Base-by-base conservation (phyloP, 2,113 vertebrate species). In the Seriola aureovittata region DNA sequence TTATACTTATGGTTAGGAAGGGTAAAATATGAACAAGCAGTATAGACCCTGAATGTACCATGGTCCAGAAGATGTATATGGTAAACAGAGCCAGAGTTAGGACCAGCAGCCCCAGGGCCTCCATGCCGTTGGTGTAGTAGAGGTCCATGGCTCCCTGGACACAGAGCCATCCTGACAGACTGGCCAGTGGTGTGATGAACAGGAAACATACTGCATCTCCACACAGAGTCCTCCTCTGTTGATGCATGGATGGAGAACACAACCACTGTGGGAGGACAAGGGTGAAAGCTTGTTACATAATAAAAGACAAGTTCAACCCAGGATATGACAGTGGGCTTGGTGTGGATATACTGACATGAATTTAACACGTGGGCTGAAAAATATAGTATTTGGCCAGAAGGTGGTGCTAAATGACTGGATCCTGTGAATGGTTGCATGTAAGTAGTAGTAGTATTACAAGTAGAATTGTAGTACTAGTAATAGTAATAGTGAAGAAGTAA, bases 11-110 rank as follows among this genome's bases (percentile, higher is more conserved):
- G 1, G 7, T 57, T 13, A 36, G 1, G 13, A n/a, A 10, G 2
- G 55, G 2, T 44, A 54, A 63, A 38, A 48, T 19, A 29, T 69
- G 44, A 40, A 63, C 40, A 13, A 60, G 12, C 21, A 25, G 8
- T 3, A 21, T 21, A 38, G 21, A 65, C 16, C 40, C 25, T 60
- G 8, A 71, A 59, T 93, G 69, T 67, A 95, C 95, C 78, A 84
- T 36, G 2, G 93, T 94, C 95, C 95, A 95, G 90, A 95, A 93
- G 23, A 94, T 38, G 67, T 95, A 95, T 42, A 95, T 95, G 55
- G 82, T 84, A 71, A 95, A 91, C 34, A 95, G 93, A 50, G 93
- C 92, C 54, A 94, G 78, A 0, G 93, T 94, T 55, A 93, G 93
- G 9, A 93, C 52, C 5, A 95, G 81, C 9, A 95, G 92, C 12